A percentile compares a stretch with the other conserved stretches of the same genome.
Evolutionary conservation across 2,113 vertebrate genomes (phyloP).

Genomic region (Sinocyclocheilus grahami): DNA sequence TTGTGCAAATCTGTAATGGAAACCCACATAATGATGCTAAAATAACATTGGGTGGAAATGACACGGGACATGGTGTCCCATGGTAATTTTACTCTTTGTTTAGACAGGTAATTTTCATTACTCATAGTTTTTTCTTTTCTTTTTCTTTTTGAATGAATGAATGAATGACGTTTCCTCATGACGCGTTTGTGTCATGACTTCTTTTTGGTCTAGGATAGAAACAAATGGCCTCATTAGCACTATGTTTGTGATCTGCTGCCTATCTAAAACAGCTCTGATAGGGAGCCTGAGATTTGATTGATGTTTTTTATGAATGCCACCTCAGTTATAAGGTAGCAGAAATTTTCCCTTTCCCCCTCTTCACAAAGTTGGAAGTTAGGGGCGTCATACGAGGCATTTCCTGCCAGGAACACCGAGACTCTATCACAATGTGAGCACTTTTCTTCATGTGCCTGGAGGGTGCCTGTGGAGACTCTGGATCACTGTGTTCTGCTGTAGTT

Average conservation of each 20-base stretch:
- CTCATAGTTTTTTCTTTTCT: no score
- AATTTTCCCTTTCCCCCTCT: no score
- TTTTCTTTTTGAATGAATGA: no score
- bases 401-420: slow-evolving; percentile 43
- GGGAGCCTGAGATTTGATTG: background rate
- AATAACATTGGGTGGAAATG: no score
- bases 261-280: background rate
- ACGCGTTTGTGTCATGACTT: background rate
- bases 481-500: slow-evolving; percentile 49
- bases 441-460: slow-evolving; percentile 53
- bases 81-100: no score
- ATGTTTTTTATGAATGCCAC: slow-evolving; percentile 20
- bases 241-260: background rate
- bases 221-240: background rate
- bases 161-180: background rate
- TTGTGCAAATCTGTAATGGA: no score
- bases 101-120: no score
- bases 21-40: no score
- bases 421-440: slow-evolving; percentile 42
- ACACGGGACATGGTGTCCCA: no score
- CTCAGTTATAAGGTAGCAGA: background rate
- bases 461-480: slow-evolving; percentile 51
- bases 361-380: slow-evolving; percentile 36
- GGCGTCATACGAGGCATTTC: slow-evolving; percentile 34
- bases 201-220: background rate